A percentile compares a stretch with the other conserved stretches of the same genome.
Conservation (phyloP, 2,113 vertebrate species). For the Cairina moschata region DNA sequence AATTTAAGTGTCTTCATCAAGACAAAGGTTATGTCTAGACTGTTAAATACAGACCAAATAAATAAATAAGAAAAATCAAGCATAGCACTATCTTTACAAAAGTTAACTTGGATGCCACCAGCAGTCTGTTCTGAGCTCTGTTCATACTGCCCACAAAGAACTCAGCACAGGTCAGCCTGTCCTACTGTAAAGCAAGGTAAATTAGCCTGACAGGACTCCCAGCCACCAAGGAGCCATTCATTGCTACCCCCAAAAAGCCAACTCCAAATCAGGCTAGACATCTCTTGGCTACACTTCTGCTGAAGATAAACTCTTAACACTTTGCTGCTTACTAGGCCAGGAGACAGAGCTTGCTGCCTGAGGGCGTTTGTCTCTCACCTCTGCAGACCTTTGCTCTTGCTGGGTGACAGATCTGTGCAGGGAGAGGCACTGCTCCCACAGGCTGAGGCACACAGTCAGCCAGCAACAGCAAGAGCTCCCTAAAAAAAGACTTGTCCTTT, state of each 20-base stretch:
- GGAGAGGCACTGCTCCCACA: rapidly evolving
- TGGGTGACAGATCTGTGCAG: not conserved
- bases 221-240: not conserved
- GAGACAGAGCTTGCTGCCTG: not conserved
- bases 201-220: not conserved
- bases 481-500: not conserved
- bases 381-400: not conserved
- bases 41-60: not conserved
- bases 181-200: not conserved
- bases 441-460: not conserved
- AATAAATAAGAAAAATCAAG: no score
- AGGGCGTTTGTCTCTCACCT: not conserved
- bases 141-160: not conserved
- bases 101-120: not conserved
- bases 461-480: not conserved
- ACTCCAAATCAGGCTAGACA: not conserved
- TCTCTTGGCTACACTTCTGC: not conserved
- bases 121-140: not conserved
- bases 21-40: not conserved
- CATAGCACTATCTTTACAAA: not conserved
- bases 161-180: not conserved
- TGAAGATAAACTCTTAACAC: not conserved
- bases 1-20: not conserved
- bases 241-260: not conserved
- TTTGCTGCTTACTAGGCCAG: not conserved